Evolutionary conservation across 1,140 invertebrate species (phyloP).

Genomic region (Rhynchophorus ferrugineus): DNA sequence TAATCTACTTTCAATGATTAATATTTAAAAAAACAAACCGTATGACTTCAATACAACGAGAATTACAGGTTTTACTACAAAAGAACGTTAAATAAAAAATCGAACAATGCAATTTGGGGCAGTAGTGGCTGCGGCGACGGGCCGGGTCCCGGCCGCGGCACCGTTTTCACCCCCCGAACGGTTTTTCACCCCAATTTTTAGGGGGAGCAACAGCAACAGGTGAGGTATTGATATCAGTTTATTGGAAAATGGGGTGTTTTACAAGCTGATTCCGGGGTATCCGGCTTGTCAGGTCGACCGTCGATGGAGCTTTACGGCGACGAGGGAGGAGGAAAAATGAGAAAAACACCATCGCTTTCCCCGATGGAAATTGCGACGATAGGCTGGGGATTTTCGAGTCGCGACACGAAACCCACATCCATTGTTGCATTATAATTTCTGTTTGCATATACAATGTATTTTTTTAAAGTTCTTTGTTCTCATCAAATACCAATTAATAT

Average conservation of each 20-base stretch:
- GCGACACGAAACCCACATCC: background rate
- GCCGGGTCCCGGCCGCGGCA: background rate
- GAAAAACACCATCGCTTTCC: slow-evolving; percentile 7
- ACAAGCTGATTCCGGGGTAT: slow-evolving; percentile 29
- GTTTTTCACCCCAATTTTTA: slow-evolving; percentile 29
- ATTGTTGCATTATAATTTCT: too few relatives aligned
- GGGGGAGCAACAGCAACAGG: slow-evolving; percentile 33
- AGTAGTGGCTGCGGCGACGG: background rate
- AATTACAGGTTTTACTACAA: too few relatives aligned
- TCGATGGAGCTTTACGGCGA: slow-evolving; percentile 24
- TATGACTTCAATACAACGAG: too few relatives aligned
- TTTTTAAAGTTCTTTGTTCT: too few relatives aligned
- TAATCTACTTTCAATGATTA: too few relatives aligned
- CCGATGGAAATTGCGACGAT: slow-evolving; percentile 9
- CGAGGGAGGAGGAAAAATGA: slow-evolving; percentile 10
- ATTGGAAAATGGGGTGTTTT: slow-evolving; percentile 41
- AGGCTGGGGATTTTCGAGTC: slow-evolving; percentile 7
- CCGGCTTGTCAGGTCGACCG: slow-evolving; percentile 29
- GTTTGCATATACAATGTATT: too few relatives aligned
- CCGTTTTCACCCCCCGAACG: slow-evolving; percentile 25
- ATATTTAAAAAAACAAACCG: too few relatives aligned
- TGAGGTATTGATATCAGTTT: slow-evolving; percentile 41
- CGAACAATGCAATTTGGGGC: too few relatives aligned
- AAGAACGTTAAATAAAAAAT: too few relatives aligned
- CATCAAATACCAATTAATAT: too few relatives aligned